A percentile compares a stretch with the other conserved stretches of the same genome.
These are phyloP conservation scores for Camponotus fellah DNA, from an alignment of 2,888 invertebrate genomes.

Conservation along the genomic window DNA sequence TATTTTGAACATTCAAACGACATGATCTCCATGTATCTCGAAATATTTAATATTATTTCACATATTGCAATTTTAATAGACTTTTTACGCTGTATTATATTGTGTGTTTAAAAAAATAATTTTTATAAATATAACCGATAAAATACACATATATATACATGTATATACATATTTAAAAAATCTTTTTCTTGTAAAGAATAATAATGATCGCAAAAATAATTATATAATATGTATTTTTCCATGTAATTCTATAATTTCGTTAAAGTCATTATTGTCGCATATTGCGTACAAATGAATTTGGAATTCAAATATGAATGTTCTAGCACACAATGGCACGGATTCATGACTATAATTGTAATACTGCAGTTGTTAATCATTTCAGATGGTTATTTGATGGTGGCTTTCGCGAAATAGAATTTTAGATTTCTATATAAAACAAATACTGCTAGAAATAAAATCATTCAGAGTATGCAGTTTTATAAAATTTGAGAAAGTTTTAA, in stretches of 20 bases:
- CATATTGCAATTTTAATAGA: conserved; percentile 28
- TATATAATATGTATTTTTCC: neutral
- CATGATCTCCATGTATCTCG: neutral
- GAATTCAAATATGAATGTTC: conserved; percentile 28
- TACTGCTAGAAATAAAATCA: conserved; percentile 5
- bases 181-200: neutral
- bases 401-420: conserved; percentile 40
- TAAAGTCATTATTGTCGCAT: neutral
- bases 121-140: conserved; percentile 12
- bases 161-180: neutral
- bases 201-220: neutral
- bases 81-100: neutral
- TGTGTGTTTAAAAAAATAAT: neutral
- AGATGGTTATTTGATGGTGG: neutral
- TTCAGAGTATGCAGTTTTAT: neutral
- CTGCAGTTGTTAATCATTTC: conserved; percentile 11
- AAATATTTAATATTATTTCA: conserved; percentile 16
- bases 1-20: conserved; percentile 19
- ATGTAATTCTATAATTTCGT: neutral
- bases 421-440: conserved; percentile 13
- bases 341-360: neutral
- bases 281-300: conserved; percentile 2
- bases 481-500: conserved; percentile 18
- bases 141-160: neutral
- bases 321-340: neutral